These are phyloP conservation scores for Kryphioiulus occultus DNA, from an alignment of 2,888 invertebrate species.

Conservation along the genomic window DNA sequence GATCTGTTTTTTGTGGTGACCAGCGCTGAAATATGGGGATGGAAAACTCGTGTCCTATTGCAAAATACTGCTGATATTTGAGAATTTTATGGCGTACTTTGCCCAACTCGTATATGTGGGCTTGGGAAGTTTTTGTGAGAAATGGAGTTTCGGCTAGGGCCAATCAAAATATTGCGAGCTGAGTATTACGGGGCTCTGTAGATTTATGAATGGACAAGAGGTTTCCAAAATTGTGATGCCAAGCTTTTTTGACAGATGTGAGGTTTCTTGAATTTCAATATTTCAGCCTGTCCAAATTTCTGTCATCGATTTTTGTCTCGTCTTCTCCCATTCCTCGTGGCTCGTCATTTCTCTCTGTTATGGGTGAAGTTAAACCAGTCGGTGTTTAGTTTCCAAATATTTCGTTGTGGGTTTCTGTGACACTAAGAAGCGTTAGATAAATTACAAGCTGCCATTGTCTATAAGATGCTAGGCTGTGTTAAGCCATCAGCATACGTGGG, in stretches of 20 bases:
- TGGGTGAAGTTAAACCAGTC: background rate
- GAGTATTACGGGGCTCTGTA: background rate
- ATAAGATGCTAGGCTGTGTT: no score
- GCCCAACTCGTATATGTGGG: background rate
- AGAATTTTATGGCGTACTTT: slow-evolving; percentile 35
- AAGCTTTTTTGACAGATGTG: slow-evolving; percentile 29
- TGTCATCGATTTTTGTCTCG: slow-evolving; percentile 5
- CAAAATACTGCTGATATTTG: slow-evolving; percentile 36
- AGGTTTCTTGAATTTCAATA: slow-evolving; percentile 44
- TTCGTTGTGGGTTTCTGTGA: background rate
- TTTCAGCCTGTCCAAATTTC: slow-evolving; percentile 39
- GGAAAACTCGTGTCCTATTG: slow-evolving; percentile 38
- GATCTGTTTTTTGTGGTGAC: slow-evolving; percentile 19
- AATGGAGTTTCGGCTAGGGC: background rate
- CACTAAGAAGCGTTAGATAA: background rate
- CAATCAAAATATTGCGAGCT: slow-evolving; percentile 32
- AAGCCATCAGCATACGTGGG: no score
- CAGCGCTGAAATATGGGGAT: slow-evolving; percentile 25
- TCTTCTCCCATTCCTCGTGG: background rate
- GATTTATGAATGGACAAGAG: slow-evolving; percentile 28
- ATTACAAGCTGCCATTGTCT: background rate
- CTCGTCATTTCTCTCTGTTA: background rate
- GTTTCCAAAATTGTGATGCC: slow-evolving; percentile 41
- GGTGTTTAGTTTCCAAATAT: background rate
- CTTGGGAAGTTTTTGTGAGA: background rate